These are phyloP conservation scores for Mustela erminea DNA, from an alignment of 2,797 vertebrate species.

Conservation along the genomic window DNA sequence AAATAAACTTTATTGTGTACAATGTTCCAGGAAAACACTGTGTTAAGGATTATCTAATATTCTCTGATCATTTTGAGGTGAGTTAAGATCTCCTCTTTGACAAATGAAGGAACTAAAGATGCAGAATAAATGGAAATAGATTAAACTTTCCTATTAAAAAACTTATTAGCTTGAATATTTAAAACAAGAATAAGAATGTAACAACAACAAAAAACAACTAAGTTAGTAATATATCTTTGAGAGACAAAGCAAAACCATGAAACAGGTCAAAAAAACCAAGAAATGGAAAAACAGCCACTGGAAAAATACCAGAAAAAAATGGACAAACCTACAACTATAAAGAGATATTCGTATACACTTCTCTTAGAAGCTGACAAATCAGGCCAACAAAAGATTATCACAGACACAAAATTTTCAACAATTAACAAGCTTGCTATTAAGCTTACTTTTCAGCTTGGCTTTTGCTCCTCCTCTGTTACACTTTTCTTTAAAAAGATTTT, in stretches of 20 bases:
- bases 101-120: not conserved
- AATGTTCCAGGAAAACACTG: not conserved
- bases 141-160: conserved; percentile 5
- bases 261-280: not conserved
- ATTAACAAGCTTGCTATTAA: not conserved
- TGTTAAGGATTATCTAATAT: conserved; percentile 10
- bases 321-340: not conserved
- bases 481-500: conserved; percentile 1
- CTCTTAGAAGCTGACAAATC: not conserved
- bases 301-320: not conserved
- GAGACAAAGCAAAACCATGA: not conserved
- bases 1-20: not conserved
- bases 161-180: not conserved
- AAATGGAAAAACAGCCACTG: not conserved
- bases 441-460: not conserved
- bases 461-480: not conserved
- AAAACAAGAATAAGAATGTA: conserved; percentile 8
- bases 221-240: not conserved
- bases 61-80: not conserved
- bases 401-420: not conserved
- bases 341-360: not conserved
- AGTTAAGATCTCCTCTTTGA: conserved; percentile 16
- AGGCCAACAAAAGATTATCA: not conserved
- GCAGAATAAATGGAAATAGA: not conserved
- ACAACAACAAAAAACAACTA: not conserved